These are phyloP conservation scores for Epinotia bilunana DNA, from an alignment of 2,888 invertebrate genomes.

Conservation along the genomic window DNA sequence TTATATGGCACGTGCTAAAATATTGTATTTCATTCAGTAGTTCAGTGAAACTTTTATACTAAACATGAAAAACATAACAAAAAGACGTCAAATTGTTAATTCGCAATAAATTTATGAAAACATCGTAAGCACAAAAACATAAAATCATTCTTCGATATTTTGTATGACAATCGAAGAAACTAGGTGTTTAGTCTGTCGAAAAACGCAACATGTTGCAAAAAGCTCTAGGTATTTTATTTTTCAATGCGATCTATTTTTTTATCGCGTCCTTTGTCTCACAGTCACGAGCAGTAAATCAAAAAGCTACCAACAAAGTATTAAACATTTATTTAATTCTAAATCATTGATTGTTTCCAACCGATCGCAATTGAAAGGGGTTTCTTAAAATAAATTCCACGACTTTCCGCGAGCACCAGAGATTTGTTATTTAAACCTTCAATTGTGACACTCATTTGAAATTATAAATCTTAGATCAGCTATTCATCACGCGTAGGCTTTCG, in stretches of 20 bases:
- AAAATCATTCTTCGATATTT: neutral
- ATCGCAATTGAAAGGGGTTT: slow-evolving; percentile 50
- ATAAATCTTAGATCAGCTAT: slow-evolving; percentile 64
- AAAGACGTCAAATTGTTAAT: too few relatives aligned
- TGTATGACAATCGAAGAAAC: neutral
- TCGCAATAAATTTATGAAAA: too few relatives aligned
- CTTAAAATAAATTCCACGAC: slow-evolving; percentile 66
- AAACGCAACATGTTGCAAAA: neutral
- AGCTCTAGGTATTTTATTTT: neutral
- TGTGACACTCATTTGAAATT: slow-evolving; percentile 70
- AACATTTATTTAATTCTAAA: slow-evolving; percentile 62
- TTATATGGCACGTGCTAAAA: neutral
- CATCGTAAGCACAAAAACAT: too few relatives aligned
- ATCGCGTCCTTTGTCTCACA: slow-evolving; percentile 22
- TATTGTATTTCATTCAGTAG: neutral
- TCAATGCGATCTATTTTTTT: slow-evolving; percentile 19
- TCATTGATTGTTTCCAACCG: slow-evolving; percentile 60
- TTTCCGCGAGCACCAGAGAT: slow-evolving; percentile 56
- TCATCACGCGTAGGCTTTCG: slow-evolving; percentile 59
- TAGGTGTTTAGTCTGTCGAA: neutral
- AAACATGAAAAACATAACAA: neutral
- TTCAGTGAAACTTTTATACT: neutral
- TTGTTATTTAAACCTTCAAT: slow-evolving; percentile 71
- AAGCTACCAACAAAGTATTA: slow-evolving; percentile 55
- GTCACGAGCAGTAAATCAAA: slow-evolving; percentile 56